A percentile compares a stretch with the other conserved stretches of the same genome.
phyloP scores from a whole-genome alignment of 2,888 invertebrate genomes.

The Apodemia hepburni region DNA sequence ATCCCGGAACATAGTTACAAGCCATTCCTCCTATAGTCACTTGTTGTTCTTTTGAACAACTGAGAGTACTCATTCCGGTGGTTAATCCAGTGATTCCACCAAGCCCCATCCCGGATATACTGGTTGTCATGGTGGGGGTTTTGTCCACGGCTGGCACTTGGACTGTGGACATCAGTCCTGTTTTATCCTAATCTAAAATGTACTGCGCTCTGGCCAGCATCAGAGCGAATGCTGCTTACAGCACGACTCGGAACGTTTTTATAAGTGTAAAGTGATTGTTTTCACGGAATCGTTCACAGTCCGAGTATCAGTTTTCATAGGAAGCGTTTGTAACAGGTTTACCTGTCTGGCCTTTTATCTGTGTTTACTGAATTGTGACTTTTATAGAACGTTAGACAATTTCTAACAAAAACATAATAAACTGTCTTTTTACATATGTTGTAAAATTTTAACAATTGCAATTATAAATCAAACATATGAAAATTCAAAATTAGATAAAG shows the following conservation, averaged over 20 bases:
- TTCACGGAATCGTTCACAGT: slow-evolving; percentile 55
- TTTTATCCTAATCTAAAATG: slow-evolving; percentile 42
- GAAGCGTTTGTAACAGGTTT: slow-evolving; percentile 53
- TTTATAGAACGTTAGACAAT: slow-evolving; percentile 19
- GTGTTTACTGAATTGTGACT: slow-evolving; percentile 54
- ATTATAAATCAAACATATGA: too few relatives aligned
- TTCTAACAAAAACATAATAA: slow-evolving; percentile 9
- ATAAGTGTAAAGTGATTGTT: slow-evolving; percentile 40
- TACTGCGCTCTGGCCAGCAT: slow-evolving; percentile 63
- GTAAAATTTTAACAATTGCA: too few relatives aligned
- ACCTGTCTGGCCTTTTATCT: slow-evolving; percentile 48
- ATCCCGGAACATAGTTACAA: slow-evolving; percentile 73
- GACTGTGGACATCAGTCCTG: slow-evolving; percentile 52
- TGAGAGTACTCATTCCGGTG: slow-evolving; percentile 66
- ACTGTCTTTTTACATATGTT: neutral
- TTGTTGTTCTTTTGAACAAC: slow-evolving; percentile 70
- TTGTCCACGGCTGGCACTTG: slow-evolving; percentile 72
- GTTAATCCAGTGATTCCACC: slow-evolving; percentile 70
- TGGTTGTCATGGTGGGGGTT: slow-evolving; percentile 76
- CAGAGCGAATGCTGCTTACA: slow-evolving; percentile 66
- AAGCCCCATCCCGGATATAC: slow-evolving; percentile 75
- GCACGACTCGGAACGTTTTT: slow-evolving; percentile 45
- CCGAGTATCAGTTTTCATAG: slow-evolving; percentile 60
- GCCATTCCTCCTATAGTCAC: slow-evolving; percentile 76
- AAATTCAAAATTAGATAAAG: too few relatives aligned